Evolutionary conservation across 2,797 vertebrate species (phyloP), one percentile per base, ranked within the genome.

Genomic region (Pelochelys cantorii): DNA sequence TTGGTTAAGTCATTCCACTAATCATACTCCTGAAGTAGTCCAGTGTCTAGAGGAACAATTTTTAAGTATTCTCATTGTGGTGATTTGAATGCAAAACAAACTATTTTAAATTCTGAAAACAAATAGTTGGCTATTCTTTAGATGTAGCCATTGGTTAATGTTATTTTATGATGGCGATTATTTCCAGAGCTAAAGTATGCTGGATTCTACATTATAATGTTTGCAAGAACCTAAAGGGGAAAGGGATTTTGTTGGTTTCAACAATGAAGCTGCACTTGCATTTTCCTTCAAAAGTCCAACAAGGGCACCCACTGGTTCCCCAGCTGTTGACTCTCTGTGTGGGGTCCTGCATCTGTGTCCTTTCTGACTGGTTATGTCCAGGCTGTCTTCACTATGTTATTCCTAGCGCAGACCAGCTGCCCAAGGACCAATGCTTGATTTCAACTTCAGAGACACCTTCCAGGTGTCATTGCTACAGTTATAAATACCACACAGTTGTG

Each of bases 121-220:
- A 93, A 84, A 88, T 85, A 27, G 85, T 6, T 83, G 78, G 90
- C 93, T 82, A 57, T 6, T 23, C 57, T 90, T 91, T 90, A 59
- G 2, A 86, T 89, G 83, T 88, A 56, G 81, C 60, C 55, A 54
- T 29, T 34, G 20, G 5, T 10, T 31, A 87, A 3, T 59, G n/a
- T 52, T 11, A 80, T 83, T 84, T n/a, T 62, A 87, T 23, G 77
- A 86, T 60, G 27, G 25, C 81, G 93, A 78, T 2, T 4, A 7
- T 27, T 91, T 94, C 60, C 25, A 79, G 8, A 2, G 48, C n/a
- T 37, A 83, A 34, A 0, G 0, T 15, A 48, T 48, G 52, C 31
- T 42, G 78, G 88, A 52, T 2, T 2, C 0, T 20, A 71, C 65
- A 20, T n/a, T 18, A 18, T 71, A 71, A 71, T 25, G 22, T 75